A percentile compares a stretch with the other conserved stretches of the same genome.
Conservation (phyloP, 2,888 invertebrate genomes). For the Sturmia bella region DNA sequence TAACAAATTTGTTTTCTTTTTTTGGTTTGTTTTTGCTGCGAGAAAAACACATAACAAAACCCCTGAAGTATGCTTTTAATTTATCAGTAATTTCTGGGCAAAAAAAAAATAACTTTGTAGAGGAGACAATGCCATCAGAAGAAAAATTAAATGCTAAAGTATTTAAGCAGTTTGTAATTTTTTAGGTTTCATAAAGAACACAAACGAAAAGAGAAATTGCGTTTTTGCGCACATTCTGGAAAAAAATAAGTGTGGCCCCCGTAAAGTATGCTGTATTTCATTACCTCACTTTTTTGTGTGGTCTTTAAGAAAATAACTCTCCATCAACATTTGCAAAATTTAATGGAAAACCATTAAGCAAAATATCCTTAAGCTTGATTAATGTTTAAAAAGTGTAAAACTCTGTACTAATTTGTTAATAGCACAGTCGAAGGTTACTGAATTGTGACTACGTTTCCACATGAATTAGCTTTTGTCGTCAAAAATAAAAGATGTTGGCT, state of each 20-base stretch:
- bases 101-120: neutral
- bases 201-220: neutral
- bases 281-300: too few species aligned
- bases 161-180: conserved; percentile 3
- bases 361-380: neutral
- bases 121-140: neutral
- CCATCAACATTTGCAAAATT: too few species aligned
- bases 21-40: neutral
- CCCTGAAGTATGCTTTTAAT: conserved; percentile 33
- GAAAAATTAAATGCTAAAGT: conserved; percentile 18
- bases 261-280: too few species aligned
- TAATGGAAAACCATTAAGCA: neutral
- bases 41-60: conserved; percentile 5
- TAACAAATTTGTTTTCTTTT: neutral
- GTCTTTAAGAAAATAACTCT: too few species aligned
- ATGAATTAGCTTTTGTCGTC: neutral
- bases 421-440: neutral
- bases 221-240: too few species aligned
- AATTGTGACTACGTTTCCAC: neutral
- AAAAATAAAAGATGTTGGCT: too few species aligned
- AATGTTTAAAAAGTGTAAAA: neutral
- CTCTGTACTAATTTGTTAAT: neutral
- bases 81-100: conserved; percentile 3
- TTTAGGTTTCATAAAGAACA: neutral
- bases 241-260: too few species aligned